Conservation (phyloP, 2,888 invertebrate species). For the Operophtera brumata region DNA sequence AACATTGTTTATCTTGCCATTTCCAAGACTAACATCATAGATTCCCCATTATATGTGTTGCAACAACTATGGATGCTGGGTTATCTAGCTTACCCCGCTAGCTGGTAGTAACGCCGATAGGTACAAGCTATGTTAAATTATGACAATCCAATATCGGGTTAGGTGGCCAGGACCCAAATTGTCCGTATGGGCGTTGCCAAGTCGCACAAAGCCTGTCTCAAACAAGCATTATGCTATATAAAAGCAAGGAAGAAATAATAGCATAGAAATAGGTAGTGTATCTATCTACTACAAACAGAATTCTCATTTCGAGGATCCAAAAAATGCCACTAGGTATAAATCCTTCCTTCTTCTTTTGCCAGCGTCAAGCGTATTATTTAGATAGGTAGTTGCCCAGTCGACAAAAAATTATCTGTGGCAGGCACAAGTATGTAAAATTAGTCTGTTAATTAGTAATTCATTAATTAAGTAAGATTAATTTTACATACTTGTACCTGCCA, state of each 20-base stretch:
- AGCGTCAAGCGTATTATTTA: too few relatives aligned
- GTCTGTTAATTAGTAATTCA: too few relatives aligned
- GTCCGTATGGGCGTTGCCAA: constrained; percentile 71
- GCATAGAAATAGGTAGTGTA: background rate
- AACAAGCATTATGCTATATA: constrained; percentile 29
- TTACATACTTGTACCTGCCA: too few relatives aligned
- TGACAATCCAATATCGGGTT: constrained; percentile 76
- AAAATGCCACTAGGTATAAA: too few relatives aligned
- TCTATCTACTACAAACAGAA: background rate
- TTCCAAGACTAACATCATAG: background rate
- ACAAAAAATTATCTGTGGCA: too few relatives aligned
- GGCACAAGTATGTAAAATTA: too few relatives aligned
- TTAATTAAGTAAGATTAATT: too few relatives aligned
- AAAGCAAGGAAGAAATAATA: constrained; percentile 11
- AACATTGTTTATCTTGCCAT: background rate
- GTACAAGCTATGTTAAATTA: constrained; percentile 70
- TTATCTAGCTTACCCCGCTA: constrained; percentile 55
- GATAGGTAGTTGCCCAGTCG: too few relatives aligned
- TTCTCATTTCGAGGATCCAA: background rate
- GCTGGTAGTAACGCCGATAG: constrained; percentile 61
- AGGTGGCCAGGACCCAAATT: constrained; percentile 73
- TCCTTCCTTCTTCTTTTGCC: too few relatives aligned
- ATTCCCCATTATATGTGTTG: constrained; percentile 1
- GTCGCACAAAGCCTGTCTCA: constrained; percentile 49
- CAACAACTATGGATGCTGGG: constrained; percentile 43